A percentile compares a stretch with the other conserved stretches of the same genome.
Conservation (phyloP, 1,140 invertebrate species). For the Drosophila bocki region DNA sequence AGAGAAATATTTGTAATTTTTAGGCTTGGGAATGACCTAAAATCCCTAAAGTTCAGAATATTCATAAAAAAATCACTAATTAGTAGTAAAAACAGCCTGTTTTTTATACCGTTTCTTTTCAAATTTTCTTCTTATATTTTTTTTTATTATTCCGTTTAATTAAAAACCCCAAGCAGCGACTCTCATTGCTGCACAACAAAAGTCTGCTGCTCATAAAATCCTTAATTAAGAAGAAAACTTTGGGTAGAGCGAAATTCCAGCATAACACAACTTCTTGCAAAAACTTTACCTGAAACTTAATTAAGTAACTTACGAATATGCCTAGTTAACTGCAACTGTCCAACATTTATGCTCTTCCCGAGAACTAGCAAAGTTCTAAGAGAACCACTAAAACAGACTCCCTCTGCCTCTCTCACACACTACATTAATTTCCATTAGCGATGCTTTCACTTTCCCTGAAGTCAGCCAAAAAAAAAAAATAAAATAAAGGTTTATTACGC, state of each 20-base stretch:
- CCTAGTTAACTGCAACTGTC: constrained; percentile 44
- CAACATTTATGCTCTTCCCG: constrained; percentile 18
- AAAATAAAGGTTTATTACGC: constrained; percentile 66
- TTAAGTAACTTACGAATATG: constrained; percentile 67
- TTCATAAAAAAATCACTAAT: not conserved
- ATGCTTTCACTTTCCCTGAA: constrained; percentile 30
- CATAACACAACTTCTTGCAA: constrained; percentile 34
- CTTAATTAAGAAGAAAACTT: constrained; percentile 34
- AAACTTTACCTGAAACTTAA: constrained; percentile 60
- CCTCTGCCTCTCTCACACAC: not conserved
- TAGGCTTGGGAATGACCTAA: not conserved
- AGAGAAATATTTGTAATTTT: not conserved
- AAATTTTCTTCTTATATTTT: not conserved
- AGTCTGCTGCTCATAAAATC: constrained; percentile 11
- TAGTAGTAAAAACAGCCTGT: not conserved
- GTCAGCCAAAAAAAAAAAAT: constrained; percentile 16
- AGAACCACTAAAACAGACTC: not conserved
- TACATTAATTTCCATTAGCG: constrained; percentile 77
- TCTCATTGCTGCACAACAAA: not conserved
- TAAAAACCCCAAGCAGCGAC: constrained; percentile 5
- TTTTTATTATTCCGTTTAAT: constrained; percentile 5
- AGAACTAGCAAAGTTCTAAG: constrained; percentile 2
- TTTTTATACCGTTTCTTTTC: not conserved
- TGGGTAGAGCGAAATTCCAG: not conserved
- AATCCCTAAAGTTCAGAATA: not conserved